These are phyloP conservation scores for Carassius gibelio DNA, from an alignment of 2,113 vertebrate species.

Conservation along the genomic window DNA sequence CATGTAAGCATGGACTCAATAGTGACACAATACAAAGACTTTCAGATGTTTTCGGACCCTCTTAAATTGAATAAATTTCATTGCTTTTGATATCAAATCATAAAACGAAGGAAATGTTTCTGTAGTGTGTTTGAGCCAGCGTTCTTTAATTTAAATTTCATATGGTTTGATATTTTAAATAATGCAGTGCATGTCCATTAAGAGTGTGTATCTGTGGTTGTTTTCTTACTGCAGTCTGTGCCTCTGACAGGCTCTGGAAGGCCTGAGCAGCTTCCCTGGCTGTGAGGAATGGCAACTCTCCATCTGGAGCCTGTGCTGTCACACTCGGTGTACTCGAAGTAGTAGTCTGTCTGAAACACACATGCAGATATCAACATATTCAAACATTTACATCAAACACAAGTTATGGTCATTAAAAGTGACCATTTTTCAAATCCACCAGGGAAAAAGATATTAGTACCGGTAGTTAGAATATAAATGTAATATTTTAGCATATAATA, in stretches of 20 bases:
- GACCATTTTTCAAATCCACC: background rate
- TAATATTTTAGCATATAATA: too few species aligned
- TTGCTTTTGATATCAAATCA: background rate
- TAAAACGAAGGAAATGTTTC: background rate
- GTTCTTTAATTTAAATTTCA: background rate
- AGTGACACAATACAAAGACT: constrained; percentile 3
- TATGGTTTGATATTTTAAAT: background rate
- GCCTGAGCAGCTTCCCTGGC: constrained; percentile 80
- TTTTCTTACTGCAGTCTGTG: constrained; percentile 94
- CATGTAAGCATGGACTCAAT: background rate
- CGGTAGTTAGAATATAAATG: background rate
- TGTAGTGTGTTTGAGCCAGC: background rate
- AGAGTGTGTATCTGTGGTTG: background rate
- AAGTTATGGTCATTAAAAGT: background rate
- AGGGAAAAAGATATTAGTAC: background rate
- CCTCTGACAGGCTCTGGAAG: constrained; percentile 92
- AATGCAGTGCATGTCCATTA: background rate
- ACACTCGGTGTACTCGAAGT: constrained; percentile 98
- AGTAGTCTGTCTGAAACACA: constrained; percentile 88
- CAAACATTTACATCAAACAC: background rate
- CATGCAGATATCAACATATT: constrained; percentile 24
- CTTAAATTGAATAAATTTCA: background rate
- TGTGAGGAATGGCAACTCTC: constrained; percentile 93
- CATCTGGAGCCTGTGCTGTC: constrained; percentile 94
- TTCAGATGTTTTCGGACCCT: too few species aligned